phyloP scores from a whole-genome alignment of 2,113 vertebrate species.

The Holacanthus passer region DNA sequence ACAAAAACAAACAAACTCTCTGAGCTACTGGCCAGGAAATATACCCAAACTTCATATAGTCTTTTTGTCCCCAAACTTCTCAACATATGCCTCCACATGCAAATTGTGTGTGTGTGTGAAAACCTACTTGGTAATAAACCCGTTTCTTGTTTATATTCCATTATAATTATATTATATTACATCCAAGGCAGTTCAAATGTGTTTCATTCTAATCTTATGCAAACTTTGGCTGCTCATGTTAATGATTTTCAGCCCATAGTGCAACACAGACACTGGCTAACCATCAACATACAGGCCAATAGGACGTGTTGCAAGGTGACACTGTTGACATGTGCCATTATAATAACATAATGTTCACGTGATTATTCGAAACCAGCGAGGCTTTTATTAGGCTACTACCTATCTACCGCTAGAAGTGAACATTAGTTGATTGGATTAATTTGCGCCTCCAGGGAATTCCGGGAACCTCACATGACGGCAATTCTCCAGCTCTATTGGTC shows the following conservation, averaged over 20 bases:
- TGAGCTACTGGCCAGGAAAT: too few species aligned
- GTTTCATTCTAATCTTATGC: background rate
- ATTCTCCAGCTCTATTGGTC: constrained; percentile 84
- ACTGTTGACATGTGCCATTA: background rate
- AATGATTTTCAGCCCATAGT: background rate
- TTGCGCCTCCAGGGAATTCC: constrained; percentile 57
- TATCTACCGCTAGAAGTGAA: too few species aligned
- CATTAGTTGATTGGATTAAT: constrained; percentile 26
- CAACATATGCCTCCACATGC: too few species aligned
- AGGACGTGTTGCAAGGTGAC: background rate
- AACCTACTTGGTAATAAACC: too few species aligned
- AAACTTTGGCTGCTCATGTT: background rate
- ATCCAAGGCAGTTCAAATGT: background rate
- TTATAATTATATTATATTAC: background rate
- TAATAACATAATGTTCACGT: too few species aligned
- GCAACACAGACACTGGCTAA: background rate
- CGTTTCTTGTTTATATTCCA: too few species aligned
- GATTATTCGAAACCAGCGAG: background rate
- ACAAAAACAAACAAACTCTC: too few species aligned
- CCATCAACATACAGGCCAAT: background rate
- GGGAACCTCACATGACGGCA: constrained; percentile 85
- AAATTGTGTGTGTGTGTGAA: too few species aligned
- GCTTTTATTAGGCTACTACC: background rate
- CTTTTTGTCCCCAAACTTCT: too few species aligned
- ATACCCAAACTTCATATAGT: too few species aligned